Percentiles rank a stretch among this genome's conserved stretches.
Conservation (phyloP, 1,140 invertebrate species). For the Zophobas atratus region DNA sequence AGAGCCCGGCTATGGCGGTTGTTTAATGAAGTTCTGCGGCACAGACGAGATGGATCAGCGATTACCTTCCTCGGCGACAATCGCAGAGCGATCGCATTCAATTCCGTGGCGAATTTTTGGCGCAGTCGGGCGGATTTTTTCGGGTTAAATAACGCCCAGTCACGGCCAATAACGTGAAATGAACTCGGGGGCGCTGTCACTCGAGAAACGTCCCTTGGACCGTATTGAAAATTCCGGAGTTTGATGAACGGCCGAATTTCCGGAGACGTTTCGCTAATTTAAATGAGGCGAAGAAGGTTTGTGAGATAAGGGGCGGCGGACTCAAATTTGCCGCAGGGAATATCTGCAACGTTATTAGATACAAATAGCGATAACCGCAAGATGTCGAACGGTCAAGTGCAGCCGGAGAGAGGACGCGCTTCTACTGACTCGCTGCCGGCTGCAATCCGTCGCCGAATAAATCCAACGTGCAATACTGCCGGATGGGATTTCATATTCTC, state of each 20-base stretch:
- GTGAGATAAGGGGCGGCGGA: background rate
- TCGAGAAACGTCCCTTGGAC: conserved; percentile 9
- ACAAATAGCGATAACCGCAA: conserved; percentile 38
- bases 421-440: conserved; percentile 17
- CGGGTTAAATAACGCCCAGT: conserved; percentile 28
- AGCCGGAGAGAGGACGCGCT: conserved; percentile 17
- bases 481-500: too few relatives aligned
- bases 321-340: conserved; percentile 36
- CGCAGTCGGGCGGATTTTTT: background rate
- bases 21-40: conserved; percentile 41
- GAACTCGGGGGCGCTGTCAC: conserved; percentile 26
- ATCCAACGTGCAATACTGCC: too few relatives aligned
- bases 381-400: conserved; percentile 36
- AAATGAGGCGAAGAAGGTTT: background rate
- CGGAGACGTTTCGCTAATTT: background rate
- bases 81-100: background rate
- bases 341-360: conserved; percentile 41
- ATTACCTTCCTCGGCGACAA: conserved; percentile 5
- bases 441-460: background rate
- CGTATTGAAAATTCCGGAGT: conserved; percentile 30
- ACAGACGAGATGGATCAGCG: conserved; percentile 22
- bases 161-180: conserved; percentile 36
- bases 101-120: background rate
- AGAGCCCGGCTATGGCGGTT: conserved; percentile 24
- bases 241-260: conserved; percentile 9